Evolutionary conservation across 2,113 vertebrate genomes (phyloP).

Genomic region (Lamprologus speciosus): DNA sequence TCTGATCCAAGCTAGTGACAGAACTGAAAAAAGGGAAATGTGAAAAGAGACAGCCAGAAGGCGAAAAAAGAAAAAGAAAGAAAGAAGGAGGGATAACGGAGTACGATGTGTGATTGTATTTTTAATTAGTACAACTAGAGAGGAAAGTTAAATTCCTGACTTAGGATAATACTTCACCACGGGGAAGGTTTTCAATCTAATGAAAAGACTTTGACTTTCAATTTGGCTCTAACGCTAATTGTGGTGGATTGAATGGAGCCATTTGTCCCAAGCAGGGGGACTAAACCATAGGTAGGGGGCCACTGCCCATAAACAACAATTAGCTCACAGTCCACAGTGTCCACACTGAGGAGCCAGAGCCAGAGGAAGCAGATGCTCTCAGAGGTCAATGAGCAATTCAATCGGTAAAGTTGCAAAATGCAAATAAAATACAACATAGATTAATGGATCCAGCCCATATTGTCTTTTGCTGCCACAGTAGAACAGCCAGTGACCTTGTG

Average conservation of each 20-base stretch:
- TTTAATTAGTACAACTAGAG: conserved; percentile 30
- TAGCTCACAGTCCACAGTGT: background rate
- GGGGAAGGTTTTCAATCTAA: conserved; percentile 20
- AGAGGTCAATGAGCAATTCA: conserved; percentile 17
- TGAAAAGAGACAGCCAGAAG: background rate
- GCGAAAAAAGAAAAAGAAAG: background rate
- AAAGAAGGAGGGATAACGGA: background rate
- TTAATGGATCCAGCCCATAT: background rate
- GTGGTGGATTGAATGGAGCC: background rate
- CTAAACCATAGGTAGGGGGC: background rate
- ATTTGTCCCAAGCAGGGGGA: background rate
- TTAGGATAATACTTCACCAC: background rate
- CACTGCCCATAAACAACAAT: conserved; percentile 5
- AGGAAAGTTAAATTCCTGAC: conserved; percentile 20
- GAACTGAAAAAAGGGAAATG: background rate
- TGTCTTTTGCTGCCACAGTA: background rate
- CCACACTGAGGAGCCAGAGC: background rate
- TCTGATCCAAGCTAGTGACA: conserved; percentile 8
- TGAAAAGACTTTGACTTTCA: conserved; percentile 24
- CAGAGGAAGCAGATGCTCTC: conserved; percentile 49
- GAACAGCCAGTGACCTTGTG: background rate
- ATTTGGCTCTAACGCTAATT: conserved; percentile 12
- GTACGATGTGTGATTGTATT: conserved; percentile 23
- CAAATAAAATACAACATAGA: conserved; percentile 14
- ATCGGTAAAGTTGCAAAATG: conserved; percentile 39